Base-by-base conservation (phyloP, 37 sponge, comb jelly and placozoan species). In the Ephydatia muelleri region DNA sequence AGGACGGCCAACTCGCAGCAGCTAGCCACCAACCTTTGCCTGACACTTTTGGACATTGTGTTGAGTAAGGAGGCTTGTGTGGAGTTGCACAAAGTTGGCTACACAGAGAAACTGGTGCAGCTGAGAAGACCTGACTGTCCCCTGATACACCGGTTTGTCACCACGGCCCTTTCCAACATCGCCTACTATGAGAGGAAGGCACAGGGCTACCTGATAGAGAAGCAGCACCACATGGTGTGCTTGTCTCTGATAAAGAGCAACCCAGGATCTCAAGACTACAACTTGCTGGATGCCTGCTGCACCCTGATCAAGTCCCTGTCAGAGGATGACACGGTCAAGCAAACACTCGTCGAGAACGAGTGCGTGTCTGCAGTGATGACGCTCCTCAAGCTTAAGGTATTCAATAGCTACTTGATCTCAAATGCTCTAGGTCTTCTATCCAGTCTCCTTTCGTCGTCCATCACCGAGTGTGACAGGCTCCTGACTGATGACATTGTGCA, bases 151-250 rank as follows among this genome's bases (percentile, higher is more conserved):
- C 28, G 91, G 23, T 28, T 68, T 34, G 35, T 85, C 25, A 68
- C 90, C 29, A 91, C 90, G 73, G 94, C 91, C 19, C 65, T 90
- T 11, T 91, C 91, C 38, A 94, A 94, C 79, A 85, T 94, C 12
- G 88, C 94, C 34, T 82, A 90, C 11, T 67, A 78, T 13, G 85
- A 91, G 0, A 88, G 88, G 29, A 32, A 84, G 31, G 69, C 82
- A 21, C 90, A 94, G 39, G 80, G 75, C 67, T 79, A 49, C 2
- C 72, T 94, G 5, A 68, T 90, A 12, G 77, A 89, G 3, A 39
- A 71, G 14, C 23, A 84, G 0, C 40, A 88, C 66, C 84, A 90
- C 76, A 31, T 57, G 0, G 40, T 13, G 1, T 69, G 87, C 0
- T 32, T 91, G 23, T 12, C 49, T 23, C 72, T 81, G n/a, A 82